Conservation (phyloP, 2,797 vertebrate species). For the Avahi laniger region DNA sequence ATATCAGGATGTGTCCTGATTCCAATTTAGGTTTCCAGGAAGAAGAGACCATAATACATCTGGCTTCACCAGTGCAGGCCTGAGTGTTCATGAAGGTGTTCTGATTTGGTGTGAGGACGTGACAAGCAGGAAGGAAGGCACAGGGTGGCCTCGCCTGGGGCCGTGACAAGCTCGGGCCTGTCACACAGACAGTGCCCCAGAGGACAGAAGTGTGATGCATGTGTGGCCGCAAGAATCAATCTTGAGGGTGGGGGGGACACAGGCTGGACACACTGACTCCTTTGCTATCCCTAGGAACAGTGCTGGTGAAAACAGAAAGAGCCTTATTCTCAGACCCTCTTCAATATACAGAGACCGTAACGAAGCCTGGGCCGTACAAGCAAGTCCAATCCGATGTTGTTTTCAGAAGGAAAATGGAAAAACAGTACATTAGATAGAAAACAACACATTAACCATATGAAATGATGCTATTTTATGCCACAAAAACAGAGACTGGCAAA, state of each 20-base stretch:
- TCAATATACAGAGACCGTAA: no score
- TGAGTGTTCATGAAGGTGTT: neutral
- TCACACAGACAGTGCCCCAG: neutral
- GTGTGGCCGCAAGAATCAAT: neutral
- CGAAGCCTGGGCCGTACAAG: neutral
- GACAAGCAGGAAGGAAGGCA: neutral
- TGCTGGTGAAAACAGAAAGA: neutral
- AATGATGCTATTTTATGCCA: neutral
- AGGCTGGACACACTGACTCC: neutral
- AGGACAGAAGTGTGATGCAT: neutral
- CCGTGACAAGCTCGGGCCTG: neutral
- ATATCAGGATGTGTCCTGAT: neutral
- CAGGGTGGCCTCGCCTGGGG: no score
- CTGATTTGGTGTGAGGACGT: neutral
- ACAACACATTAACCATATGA: neutral
- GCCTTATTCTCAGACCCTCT: neutral
- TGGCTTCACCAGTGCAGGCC: neutral
- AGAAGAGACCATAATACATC: neutral
- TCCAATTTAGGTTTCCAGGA: neutral
- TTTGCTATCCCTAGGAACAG: neutral
- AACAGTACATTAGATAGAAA: neutral
- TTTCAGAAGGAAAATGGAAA: neutral
- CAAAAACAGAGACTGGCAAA: neutral
- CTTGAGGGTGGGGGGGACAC: neutral
- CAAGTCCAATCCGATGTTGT: neutral